phyloP scores from a whole-genome alignment of 1,140 invertebrate species.

The Hycleus phaleratus region DNA sequence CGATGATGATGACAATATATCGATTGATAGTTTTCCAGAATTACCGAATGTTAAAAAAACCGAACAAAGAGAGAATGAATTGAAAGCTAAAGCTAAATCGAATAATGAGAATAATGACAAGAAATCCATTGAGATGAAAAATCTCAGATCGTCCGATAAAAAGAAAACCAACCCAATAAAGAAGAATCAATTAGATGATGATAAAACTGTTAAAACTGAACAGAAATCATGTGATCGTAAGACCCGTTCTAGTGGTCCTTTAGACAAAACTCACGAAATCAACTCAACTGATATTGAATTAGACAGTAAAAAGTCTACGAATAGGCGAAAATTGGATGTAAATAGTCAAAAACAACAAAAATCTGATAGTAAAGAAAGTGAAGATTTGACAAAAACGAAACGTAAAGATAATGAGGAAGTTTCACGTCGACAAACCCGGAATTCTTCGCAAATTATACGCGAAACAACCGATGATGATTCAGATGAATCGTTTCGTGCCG shows the following conservation, averaged over 20 bases:
- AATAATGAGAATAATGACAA: slow-evolving; percentile 14
- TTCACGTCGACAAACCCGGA: slow-evolving; percentile 21
- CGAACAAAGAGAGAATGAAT: slow-evolving; percentile 54
- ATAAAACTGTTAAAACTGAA: background rate
- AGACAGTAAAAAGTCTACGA: background rate
- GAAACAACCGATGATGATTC: slow-evolving; percentile 24
- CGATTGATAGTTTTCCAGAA: slow-evolving; percentile 59
- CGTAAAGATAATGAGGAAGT: slow-evolving; percentile 1
- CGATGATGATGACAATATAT: slow-evolving; percentile 56
- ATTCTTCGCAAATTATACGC: slow-evolving; percentile 11
- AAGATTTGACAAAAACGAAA: background rate
- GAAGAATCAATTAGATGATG: slow-evolving; percentile 21
- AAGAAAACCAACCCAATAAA: slow-evolving; percentile 27
- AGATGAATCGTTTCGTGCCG: slow-evolving; percentile 28
- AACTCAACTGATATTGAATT: background rate
- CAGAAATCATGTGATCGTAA: slow-evolving; percentile 8
- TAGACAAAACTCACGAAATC: slow-evolving; percentile 2
- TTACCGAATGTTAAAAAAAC: slow-evolving; percentile 54
- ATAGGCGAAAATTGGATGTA: background rate
- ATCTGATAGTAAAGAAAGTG: slow-evolving; percentile 1
- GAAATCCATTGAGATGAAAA: background rate
- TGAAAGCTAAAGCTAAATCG: slow-evolving; percentile 43
- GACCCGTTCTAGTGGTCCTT: background rate
- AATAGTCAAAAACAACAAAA: slow-evolving; percentile 6
- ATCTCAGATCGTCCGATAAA: background rate